Conservation (phyloP, 2,113 vertebrate genomes). For the Clarias batrachus region DNA sequence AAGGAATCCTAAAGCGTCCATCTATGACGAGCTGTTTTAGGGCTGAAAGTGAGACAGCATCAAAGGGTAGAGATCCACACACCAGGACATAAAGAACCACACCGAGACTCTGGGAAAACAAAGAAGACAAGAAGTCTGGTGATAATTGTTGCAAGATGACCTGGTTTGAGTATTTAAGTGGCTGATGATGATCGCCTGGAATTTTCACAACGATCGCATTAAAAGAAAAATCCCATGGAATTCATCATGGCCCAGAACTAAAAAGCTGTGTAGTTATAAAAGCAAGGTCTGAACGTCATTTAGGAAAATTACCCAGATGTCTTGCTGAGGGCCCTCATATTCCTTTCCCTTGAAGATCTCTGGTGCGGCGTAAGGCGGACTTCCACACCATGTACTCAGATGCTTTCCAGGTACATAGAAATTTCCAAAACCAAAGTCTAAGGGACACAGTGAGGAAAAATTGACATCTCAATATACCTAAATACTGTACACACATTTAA, state of each 20-base stretch:
- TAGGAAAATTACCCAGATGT: conserved; percentile 79
- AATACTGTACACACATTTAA: background rate
- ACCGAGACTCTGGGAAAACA: conserved; percentile 79
- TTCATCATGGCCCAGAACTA: background rate
- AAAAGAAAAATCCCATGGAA: background rate
- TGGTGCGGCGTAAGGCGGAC: conserved; percentile 84
- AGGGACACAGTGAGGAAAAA: conserved; percentile 15
- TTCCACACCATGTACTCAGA: conserved; percentile 84
- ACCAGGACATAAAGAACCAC: conserved; percentile 85
- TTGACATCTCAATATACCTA: background rate
- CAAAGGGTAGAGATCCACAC: conserved; percentile 83
- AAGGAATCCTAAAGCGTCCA: conserved; percentile 85
- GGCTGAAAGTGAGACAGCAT: conserved; percentile 80
- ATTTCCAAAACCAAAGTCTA: conserved; percentile 90
- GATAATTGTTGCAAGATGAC: background rate
- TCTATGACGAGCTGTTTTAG: conserved; percentile 82
- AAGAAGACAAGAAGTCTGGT: background rate
- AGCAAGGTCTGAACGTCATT: background rate
- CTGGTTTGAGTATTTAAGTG: background rate
- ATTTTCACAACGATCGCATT: background rate
- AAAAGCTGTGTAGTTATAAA: background rate
- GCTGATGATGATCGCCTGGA: background rate
- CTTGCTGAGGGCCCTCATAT: conserved; percentile 85
- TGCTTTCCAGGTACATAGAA: conserved; percentile 82
- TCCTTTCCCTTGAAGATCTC: conserved; percentile 87